Evolutionary conservation across 2,888 invertebrate species (phyloP), one percentile per base, ranked within the genome.

Genomic region (Apodemia mormo): DNA sequence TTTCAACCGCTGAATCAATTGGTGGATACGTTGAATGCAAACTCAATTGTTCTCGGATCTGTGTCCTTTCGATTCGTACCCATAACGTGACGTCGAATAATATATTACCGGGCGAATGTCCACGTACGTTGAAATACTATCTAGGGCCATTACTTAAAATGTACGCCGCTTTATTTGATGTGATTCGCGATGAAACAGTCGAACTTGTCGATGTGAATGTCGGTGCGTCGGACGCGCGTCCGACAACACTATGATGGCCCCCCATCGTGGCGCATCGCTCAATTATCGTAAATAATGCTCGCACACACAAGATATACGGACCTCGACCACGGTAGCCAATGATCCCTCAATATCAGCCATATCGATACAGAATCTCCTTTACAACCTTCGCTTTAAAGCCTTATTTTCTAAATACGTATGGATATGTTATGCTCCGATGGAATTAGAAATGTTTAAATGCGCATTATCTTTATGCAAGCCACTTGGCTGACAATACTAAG

Each of bases 221-320:
- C 91, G 85, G 88, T 82, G 88, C 54, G 54, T 54, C 54, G 49
- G 49, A 49, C 49, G 49, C 86, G 88, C 89, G 89, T 85, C 85
- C 90, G 90, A 92, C 92, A 89, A 91, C 92, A 90, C 90, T 86
- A 83, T 90, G 93, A 92, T 90, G 93, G 89, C 92, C 93, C 92
- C 92, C 93, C 92, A 92, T 92, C 87, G 92, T 85, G 92, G 90
- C 88, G 89, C 92, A 92, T 93, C 93, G 92, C 93, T 92, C 93
- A 93, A 93, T 93, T 93, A 93, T 93, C 92, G 93, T 93, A 93
- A 93, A 93, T 93, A 93, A 93, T 93, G 92, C 93, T 92, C 91
- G 90, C 90, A 78, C 92, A 92, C 91, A 90, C 87, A 92, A 92
- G 92, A 93, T 92, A 92, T 92, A 92, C 92, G 90, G 86, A 85